phyloP scores from a whole-genome alignment of 2,113 vertebrate genomes.

The Ifrita kowaldi region DNA sequence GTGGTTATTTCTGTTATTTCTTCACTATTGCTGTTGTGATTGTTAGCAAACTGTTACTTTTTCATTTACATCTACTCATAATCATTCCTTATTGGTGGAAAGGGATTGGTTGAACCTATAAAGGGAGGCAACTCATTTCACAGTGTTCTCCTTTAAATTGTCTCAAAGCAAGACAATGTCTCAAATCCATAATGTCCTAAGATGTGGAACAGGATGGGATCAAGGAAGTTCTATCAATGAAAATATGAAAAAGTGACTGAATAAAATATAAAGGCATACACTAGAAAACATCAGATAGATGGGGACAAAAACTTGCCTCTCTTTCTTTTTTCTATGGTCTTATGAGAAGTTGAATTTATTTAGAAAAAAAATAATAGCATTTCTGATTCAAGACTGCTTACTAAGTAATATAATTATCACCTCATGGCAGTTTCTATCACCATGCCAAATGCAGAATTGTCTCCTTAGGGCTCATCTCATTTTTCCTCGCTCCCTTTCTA shows the following conservation, averaged over 20 bases:
- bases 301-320: neutral
- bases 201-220: neutral
- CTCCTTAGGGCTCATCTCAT: neutral
- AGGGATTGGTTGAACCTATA: neutral
- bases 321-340: neutral
- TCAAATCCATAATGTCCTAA: neutral
- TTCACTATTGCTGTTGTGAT: neutral
- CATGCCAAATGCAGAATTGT: neutral
- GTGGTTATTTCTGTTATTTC: neutral
- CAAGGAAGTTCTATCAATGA: neutral
- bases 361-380: neutral
- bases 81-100: neutral
- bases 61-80: neutral
- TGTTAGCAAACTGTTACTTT: neutral
- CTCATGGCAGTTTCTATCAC: neutral
- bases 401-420: neutral
- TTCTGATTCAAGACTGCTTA: constrained; percentile 7
- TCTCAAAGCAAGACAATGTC: neutral
- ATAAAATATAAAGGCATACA: neutral
- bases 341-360: neutral
- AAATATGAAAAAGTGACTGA: neutral
- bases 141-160: neutral
- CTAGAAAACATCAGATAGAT: neutral
- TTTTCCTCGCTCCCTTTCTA: constrained; percentile 7
- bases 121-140: neutral